phyloP scores from a whole-genome alignment of 1,140 invertebrate species.

The Andricus grossulariae region DNA sequence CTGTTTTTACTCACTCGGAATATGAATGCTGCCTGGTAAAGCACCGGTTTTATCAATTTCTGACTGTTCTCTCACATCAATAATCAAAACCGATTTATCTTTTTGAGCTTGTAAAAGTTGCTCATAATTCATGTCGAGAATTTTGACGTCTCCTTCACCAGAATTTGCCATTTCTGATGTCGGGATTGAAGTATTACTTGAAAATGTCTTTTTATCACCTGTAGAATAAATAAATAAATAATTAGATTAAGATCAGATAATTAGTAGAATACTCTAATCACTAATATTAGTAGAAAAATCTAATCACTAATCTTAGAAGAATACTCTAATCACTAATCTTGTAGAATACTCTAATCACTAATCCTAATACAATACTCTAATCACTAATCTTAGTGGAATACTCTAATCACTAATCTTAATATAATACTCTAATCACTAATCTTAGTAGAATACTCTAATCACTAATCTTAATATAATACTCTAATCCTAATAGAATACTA shows the following conservation, averaged over 20 bases:
- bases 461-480: neutral
- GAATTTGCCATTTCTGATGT: slow-evolving; percentile 26
- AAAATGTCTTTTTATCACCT: neutral
- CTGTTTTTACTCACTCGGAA: slow-evolving; percentile 78
- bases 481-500: no score
- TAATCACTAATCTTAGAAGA: no score
- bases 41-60: slow-evolving; percentile 81
- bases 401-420: no score
- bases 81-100: slow-evolving; percentile 71
- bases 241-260: neutral
- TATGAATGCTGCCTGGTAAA: slow-evolving; percentile 83
- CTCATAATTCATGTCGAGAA: slow-evolving; percentile 62
- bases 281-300: no score
- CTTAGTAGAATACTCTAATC: no score
- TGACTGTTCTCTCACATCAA: slow-evolving; percentile 82
- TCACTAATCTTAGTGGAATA: no score
- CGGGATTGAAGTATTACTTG: neutral
- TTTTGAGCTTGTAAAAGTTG: slow-evolving; percentile 68
- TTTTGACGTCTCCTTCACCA: slow-evolving; percentile 39
- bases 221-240: slow-evolving; percentile 23
- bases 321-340: no score
- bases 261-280: neutral
- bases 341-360: no score
- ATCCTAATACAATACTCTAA: no score
- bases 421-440: no score